A percentile compares a stretch with the other conserved stretches of the same genome.
Evolutionary conservation across 2,888 invertebrate species (phyloP).

Genomic region (Ichneumon xanthorius): DNA sequence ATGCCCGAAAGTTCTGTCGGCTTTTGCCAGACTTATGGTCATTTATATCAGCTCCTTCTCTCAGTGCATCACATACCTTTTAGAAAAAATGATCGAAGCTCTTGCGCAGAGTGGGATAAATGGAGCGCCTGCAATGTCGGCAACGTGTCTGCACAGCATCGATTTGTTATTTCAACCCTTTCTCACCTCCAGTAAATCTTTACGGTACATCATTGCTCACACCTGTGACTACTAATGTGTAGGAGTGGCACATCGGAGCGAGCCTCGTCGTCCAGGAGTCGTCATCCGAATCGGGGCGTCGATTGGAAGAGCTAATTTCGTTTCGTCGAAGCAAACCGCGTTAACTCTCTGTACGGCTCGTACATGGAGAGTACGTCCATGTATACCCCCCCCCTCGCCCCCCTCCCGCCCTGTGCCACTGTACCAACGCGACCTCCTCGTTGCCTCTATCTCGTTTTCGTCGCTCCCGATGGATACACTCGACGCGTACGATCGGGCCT

Average conservation of each 20-base stretch:
- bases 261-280: constrained; percentile 14
- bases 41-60: no score
- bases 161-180: neutral
- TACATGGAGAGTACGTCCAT: constrained; percentile 8
- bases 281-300: constrained; percentile 53
- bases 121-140: no score
- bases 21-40: no score
- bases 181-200: constrained; percentile 5
- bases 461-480: constrained; percentile 36
- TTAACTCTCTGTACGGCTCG: constrained; percentile 68
- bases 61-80: no score
- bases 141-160: neutral
- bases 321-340: constrained; percentile 70
- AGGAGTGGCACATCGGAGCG: neutral
- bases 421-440: constrained; percentile 13
- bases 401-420: neutral
- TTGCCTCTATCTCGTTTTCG: constrained; percentile 55
- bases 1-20: no score
- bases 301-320: constrained; percentile 71
- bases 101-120: no score
- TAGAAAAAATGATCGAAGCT: no score
- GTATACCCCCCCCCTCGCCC: neutral
- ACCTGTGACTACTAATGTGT: neutral
- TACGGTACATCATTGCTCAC: neutral
- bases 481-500: neutral